Evolutionary conservation across 2,888 invertebrate species (phyloP).

Genomic region (Diarsia brunnea): DNA sequence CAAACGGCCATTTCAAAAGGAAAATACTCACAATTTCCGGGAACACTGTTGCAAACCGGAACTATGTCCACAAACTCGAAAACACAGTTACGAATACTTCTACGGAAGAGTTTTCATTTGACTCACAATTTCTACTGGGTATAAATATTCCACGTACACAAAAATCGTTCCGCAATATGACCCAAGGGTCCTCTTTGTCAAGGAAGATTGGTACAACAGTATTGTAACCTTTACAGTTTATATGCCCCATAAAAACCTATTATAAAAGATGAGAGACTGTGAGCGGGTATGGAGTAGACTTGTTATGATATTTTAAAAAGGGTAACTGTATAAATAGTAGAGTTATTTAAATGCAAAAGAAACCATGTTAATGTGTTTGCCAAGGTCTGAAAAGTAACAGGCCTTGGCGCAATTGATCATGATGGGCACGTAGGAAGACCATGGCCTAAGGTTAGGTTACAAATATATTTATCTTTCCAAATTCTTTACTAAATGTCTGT

Average conservation of each 20-base stretch:
- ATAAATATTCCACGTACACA: slow-evolving; percentile 44
- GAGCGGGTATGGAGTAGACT: background rate
- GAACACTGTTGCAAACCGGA: background rate
- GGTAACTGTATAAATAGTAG: background rate
- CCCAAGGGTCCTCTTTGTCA: slow-evolving; percentile 36
- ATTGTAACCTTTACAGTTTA: slow-evolving; percentile 19
- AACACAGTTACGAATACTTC: slow-evolving; percentile 11
- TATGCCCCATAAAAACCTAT: slow-evolving; percentile 1
- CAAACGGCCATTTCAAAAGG: background rate
- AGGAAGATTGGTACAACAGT: slow-evolving; percentile 36
- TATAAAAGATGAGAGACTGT: slow-evolving; percentile 12
- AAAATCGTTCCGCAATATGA: slow-evolving; percentile 16
- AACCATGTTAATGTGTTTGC: too few relatives aligned
- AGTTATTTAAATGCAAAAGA: background rate
- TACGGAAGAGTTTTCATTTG: background rate
- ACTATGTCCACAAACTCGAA: background rate
- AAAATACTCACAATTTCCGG: background rate
- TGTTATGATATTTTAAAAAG: background rate
- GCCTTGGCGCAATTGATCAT: background rate
- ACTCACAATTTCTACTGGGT: slow-evolving; percentile 1
- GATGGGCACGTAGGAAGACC: background rate
- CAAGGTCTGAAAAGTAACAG: too few relatives aligned
- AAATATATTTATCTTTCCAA: too few relatives aligned
- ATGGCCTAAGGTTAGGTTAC: background rate
- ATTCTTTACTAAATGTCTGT: too few relatives aligned